These are phyloP conservation scores for Hylaeus anthracinus DNA, from an alignment of 1,140 invertebrate species.

Conservation along the genomic window DNA sequence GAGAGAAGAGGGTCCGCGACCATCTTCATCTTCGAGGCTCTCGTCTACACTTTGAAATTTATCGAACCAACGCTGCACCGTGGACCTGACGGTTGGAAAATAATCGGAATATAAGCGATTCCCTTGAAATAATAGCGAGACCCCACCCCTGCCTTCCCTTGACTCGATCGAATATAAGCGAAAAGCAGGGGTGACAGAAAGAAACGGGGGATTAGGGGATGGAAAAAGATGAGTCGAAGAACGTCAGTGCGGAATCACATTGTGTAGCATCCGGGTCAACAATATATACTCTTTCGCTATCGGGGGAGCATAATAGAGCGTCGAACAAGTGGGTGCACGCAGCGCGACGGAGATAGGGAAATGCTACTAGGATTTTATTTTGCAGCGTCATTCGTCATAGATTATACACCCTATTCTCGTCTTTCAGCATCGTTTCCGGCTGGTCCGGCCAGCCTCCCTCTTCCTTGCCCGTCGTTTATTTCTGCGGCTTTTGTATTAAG, in stretches of 20 bases:
- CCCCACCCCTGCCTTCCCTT: not conserved
- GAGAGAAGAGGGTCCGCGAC: no score
- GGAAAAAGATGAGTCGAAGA: slow-evolving; percentile 4
- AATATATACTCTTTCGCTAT: slow-evolving; percentile 56
- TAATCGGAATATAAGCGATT: slow-evolving; percentile 73
- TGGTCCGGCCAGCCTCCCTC: not conserved
- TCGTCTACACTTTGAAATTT: no score
- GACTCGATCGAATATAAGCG: slow-evolving; percentile 18
- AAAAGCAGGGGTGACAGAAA: not conserved
- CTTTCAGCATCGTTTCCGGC: slow-evolving; percentile 1
- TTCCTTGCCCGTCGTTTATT: slow-evolving; percentile 39
- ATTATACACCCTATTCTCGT: slow-evolving; percentile 56
- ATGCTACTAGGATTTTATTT: slow-evolving; percentile 63
- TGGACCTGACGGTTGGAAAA: slow-evolving; percentile 62
- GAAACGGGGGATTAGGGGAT: not conserved
- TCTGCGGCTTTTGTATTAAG: slow-evolving; percentile 58
- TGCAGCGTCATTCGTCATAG: slow-evolving; percentile 69
- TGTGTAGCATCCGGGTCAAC: slow-evolving; percentile 71
- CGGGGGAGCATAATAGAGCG: slow-evolving; percentile 63
- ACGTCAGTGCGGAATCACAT: slow-evolving; percentile 59
- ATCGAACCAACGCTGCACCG: no score
- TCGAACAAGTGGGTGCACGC: slow-evolving; percentile 65
- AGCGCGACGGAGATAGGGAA: not conserved
- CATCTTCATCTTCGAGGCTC: no score
- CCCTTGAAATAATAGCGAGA: slow-evolving; percentile 63